Percentiles rank a stretch among this genome's conserved stretches.
These are phyloP conservation scores for Leucoraja ocellata DNA, from an alignment of 2,797 vertebrate species.

Conservation along the genomic window DNA sequence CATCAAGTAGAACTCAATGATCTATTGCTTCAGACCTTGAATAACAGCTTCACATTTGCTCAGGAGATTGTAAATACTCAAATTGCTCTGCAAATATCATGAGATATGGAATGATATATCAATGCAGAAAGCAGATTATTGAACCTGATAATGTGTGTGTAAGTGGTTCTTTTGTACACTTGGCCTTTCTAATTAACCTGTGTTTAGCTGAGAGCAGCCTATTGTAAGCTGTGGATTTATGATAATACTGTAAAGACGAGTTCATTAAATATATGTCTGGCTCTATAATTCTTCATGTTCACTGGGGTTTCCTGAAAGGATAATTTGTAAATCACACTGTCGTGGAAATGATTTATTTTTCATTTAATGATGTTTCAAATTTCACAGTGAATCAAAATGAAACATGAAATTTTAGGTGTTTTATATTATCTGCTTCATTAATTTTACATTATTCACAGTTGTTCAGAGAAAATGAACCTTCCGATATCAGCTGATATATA, in stretches of 20 bases:
- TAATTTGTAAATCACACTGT: not conserved
- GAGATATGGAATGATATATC: slow-evolving; percentile 28
- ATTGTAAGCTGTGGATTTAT: slow-evolving; percentile 69
- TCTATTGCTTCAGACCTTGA: slow-evolving; percentile 14
- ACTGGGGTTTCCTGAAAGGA: not conserved
- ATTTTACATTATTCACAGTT: not conserved
- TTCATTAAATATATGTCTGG: slow-evolving; percentile 37
- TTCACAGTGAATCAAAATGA: not conserved
- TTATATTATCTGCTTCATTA: not conserved
- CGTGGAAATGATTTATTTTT: not conserved
- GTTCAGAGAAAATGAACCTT: not conserved
- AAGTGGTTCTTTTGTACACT: slow-evolving; percentile 53
- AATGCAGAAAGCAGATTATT: slow-evolving; percentile 43
- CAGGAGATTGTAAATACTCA: slow-evolving; percentile 13
- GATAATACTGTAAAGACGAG: slow-evolving; percentile 54
- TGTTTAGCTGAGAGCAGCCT: slow-evolving; percentile 68
- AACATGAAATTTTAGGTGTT: too few species aligned
- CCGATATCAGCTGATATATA: not conserved
- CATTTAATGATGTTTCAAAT: not conserved
- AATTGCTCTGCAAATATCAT: slow-evolving; percentile 28
- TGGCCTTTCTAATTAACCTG: slow-evolving; percentile 62
- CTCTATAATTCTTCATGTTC: not conserved
- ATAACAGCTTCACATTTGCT: slow-evolving; percentile 16
- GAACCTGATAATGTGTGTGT: slow-evolving; percentile 50
- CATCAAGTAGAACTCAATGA: not conserved